These are phyloP conservation scores for Drosophila anomalata DNA, from an alignment of 2,888 invertebrate species.

Conservation along the genomic window DNA sequence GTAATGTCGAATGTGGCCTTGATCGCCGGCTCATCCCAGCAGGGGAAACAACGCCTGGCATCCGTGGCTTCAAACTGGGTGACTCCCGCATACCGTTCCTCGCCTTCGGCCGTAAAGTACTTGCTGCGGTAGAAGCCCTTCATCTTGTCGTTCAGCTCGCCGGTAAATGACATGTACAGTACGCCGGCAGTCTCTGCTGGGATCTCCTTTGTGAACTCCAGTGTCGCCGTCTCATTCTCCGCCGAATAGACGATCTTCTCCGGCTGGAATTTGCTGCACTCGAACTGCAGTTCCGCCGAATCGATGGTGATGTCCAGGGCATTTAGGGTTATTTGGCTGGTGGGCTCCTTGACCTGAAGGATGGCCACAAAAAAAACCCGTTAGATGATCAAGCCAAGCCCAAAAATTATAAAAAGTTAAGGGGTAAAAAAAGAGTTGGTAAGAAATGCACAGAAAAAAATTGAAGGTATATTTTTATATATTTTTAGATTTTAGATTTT, in stretches of 20 bases:
- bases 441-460: not conserved
- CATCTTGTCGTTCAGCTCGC: slow-evolving; percentile 95
- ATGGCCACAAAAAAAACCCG: slow-evolving; percentile 21
- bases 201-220: slow-evolving; percentile 87
- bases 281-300: slow-evolving; percentile 85
- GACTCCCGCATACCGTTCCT: slow-evolving; percentile 92
- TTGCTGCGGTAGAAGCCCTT: slow-evolving; percentile 97
- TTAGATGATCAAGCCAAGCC: slow-evolving; percentile 9
- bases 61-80: slow-evolving; percentile 96
- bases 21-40: slow-evolving; percentile 98
- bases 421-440: slow-evolving; percentile 7
- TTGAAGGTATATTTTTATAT: not conserved
- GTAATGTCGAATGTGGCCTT: slow-evolving; percentile 97
- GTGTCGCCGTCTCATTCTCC: slow-evolving; percentile 89
- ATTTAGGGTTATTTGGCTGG: slow-evolving; percentile 90
- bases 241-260: slow-evolving; percentile 77
- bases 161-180: slow-evolving; percentile 90
- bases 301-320: slow-evolving; percentile 90
- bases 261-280: slow-evolving; percentile 83
- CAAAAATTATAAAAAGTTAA: slow-evolving; percentile 20
- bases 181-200: slow-evolving; percentile 85
- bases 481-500: not conserved
- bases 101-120: slow-evolving; percentile 89
- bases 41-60: slow-evolving; percentile 97
- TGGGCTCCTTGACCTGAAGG: slow-evolving; percentile 88